Evolutionary conservation across 2,113 vertebrate species (phyloP), one percentile per base, ranked within the genome.

Genomic region (Syrrhaptes paradoxus): DNA sequence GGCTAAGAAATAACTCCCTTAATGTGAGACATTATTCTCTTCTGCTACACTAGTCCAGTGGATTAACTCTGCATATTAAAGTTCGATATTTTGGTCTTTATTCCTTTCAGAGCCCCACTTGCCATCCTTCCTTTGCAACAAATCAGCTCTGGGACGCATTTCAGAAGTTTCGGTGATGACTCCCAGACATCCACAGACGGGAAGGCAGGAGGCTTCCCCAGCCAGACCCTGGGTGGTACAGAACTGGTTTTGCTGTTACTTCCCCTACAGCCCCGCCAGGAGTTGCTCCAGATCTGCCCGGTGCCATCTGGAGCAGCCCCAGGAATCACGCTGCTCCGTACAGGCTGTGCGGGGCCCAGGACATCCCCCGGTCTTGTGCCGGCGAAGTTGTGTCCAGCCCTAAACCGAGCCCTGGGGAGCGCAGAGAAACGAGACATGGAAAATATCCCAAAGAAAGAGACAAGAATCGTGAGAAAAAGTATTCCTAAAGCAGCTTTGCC

Each of bases 11-110:
- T 46, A 74, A 74, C 73, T 91, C n/a, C 71, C 49, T 67, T 75
- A 82, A 51, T 12, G 51, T 21, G 48, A 72, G 90, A 36, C 61
- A 76, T 72, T 25, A 52, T 83, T 95, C 68, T 90, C 93, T 87
- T 96, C 90, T 88, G 93, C 94, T 62, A 31, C 62, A 86, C 94
- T 87, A 67, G 89, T 38, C 32, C 2, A 15, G 14, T 36, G 46
- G 28, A 58, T 74, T 34, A 38, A 26, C 48, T 65, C 68, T 82
- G 87, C 92, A 76, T 51, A 8, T 68, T 58, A 20, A 91, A 89
- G 7, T 43, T 20, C 26, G 25, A 7, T 62, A 70, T n/a, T 76
- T 82, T 38, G 61, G 31, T 38, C 36, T 70, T 65, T 38, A 12
- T 14, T 74, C 59, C 65, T 54, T 24, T 12, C 81, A 13, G 63